Evolutionary conservation across 2,888 invertebrate species (phyloP).

Genomic region (Sepiola atlantica): DNA sequence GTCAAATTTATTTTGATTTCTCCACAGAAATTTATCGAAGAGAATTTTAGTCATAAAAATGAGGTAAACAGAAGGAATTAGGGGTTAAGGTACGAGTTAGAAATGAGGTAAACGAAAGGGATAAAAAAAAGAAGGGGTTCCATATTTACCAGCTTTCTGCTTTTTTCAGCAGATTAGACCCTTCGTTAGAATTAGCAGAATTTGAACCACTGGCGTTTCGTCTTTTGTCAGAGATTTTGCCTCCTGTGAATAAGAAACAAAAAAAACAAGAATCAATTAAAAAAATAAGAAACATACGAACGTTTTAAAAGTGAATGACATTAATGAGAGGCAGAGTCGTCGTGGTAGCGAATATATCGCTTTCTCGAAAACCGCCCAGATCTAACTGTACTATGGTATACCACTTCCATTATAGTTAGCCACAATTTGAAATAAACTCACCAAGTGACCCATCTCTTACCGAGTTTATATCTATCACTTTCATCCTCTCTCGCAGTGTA

Average conservation of each 20-base stretch:
- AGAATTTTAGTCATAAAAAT: neutral
- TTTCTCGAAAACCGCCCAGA: no score
- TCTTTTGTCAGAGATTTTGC: slow-evolving; percentile 64
- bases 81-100: no score
- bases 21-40: neutral
- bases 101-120: neutral
- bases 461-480: no score
- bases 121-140: neutral
- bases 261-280: neutral
- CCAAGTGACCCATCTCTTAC: no score
- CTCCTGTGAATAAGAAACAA: slow-evolving; percentile 54
- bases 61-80: neutral
- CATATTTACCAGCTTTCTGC: slow-evolving; percentile 61
- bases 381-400: no score
- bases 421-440: no score
- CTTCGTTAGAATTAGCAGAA: slow-evolving; percentile 59
- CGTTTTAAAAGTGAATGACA: no score
- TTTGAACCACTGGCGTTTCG: slow-evolving; percentile 55
- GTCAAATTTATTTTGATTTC: neutral
- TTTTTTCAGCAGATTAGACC: slow-evolving; percentile 62
- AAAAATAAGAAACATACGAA: no score
- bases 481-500: no score
- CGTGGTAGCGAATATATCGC: no score
- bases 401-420: no score
- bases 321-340: no score